phyloP scores from a whole-genome alignment of 2,797 vertebrate genomes.

The Pseudotriccus pelzelni region DNA sequence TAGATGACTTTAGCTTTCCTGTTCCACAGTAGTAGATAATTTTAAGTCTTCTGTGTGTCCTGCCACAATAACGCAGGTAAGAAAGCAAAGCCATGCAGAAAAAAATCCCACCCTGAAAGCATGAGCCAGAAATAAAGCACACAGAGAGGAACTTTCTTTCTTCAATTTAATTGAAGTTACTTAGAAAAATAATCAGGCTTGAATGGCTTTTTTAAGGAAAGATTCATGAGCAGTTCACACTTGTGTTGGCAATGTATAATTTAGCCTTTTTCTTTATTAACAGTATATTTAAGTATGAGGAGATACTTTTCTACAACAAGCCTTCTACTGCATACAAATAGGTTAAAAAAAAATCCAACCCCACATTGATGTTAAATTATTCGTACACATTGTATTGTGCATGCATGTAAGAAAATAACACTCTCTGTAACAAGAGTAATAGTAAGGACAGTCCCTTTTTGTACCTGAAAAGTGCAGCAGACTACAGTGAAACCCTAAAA shows the following conservation, averaged over 20 bases:
- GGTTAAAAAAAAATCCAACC: conserved; percentile 67
- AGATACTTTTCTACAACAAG: conserved; percentile 71
- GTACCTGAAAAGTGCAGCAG: conserved; percentile 72
- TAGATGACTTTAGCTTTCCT: not conserved
- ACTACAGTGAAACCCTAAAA: conserved; percentile 39
- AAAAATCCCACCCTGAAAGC: not conserved
- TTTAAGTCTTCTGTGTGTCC: not conserved
- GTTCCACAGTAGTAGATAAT: not conserved
- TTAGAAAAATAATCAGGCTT: conserved; percentile 85
- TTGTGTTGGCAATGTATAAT: conserved; percentile 73
- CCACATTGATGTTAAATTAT: conserved; percentile 70
- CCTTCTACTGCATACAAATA: conserved; percentile 77
- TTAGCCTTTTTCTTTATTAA: conserved; percentile 71
- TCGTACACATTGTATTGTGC: conserved; percentile 70
- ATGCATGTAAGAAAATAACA: conserved; percentile 75
- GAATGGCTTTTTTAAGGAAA: conserved; percentile 79
- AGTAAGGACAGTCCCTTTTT: conserved; percentile 69
- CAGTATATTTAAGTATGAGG: conserved; percentile 69
- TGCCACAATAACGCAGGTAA: not conserved
- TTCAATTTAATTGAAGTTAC: conserved; percentile 84
- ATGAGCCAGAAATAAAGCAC: conserved; percentile 62
- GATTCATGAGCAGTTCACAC: conserved; percentile 75
- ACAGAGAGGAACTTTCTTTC: conserved; percentile 62
- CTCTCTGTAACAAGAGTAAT: conserved; percentile 76
- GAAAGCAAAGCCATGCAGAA: not conserved